phyloP scores from a whole-genome alignment of 2,888 invertebrate genomes.

The Eilema depressum region DNA sequence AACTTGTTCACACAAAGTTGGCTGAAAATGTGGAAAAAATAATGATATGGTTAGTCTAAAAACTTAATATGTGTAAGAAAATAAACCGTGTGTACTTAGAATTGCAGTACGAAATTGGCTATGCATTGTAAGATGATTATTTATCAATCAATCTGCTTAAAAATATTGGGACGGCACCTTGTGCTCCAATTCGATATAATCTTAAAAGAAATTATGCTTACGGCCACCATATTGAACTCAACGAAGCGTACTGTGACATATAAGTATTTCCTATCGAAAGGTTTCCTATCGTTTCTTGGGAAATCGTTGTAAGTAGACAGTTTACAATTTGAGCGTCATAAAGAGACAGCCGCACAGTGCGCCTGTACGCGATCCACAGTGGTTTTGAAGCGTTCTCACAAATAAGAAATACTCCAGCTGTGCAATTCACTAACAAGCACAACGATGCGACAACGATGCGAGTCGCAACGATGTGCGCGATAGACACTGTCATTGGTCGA shows the following conservation, averaged over 20 bases:
- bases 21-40: conserved; percentile 84
- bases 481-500: too few relatives aligned
- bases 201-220: background rate
- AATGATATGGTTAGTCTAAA: conserved; percentile 76
- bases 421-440: too few relatives aligned
- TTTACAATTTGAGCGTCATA: background rate
- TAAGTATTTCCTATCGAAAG: background rate
- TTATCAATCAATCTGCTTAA: background rate
- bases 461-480: too few relatives aligned
- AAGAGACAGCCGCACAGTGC: background rate
- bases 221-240: background rate
- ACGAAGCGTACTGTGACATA: background rate
- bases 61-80: conserved; percentile 60
- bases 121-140: background rate
- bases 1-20: conserved; percentile 86
- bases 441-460: too few relatives aligned
- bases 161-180: background rate
- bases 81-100: conserved; percentile 10
- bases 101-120: conserved; percentile 20
- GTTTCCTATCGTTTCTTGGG: background rate
- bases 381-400: too few relatives aligned
- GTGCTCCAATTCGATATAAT: background rate
- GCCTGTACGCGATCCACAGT: background rate
- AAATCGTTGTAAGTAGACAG: background rate
- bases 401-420: background rate